Evolutionary conservation across 2,888 invertebrate genomes (phyloP).

Genomic region (Syritta pipiens): DNA sequence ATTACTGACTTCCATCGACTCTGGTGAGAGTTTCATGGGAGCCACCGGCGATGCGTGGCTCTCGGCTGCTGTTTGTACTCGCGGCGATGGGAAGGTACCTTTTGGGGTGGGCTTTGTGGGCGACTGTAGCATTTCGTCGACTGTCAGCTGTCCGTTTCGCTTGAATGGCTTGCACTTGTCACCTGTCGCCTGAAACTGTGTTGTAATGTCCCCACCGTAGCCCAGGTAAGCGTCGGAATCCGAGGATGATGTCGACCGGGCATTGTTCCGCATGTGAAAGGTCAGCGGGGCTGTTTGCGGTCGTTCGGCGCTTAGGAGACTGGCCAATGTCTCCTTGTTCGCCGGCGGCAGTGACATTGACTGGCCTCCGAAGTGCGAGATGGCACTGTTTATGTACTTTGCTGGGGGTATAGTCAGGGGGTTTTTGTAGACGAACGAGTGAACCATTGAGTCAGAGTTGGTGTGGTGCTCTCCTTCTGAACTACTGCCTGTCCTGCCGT

Average conservation of each 20-base stretch:
- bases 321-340: slow-evolving; percentile 44
- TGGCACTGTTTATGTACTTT: slow-evolving; percentile 53
- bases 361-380: slow-evolving; percentile 43
- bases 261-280: slow-evolving; percentile 52
- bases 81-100: slow-evolving; percentile 17
- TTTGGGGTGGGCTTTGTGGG: slow-evolving; percentile 25
- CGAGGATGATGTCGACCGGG: slow-evolving; percentile 15
- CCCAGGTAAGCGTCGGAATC: slow-evolving; percentile 28
- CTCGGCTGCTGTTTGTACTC: slow-evolving; percentile 17
- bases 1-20: slow-evolving; percentile 29
- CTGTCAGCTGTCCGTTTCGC: slow-evolving; percentile 47
- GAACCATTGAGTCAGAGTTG: slow-evolving; percentile 65
- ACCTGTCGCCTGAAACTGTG: neutral
- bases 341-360: slow-evolving; percentile 44
- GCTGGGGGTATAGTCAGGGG: slow-evolving; percentile 76
- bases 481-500: slow-evolving; percentile 44
- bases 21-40: slow-evolving; percentile 23
- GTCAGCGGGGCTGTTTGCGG: slow-evolving; percentile 62
- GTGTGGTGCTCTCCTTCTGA: slow-evolving; percentile 66
- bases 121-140: slow-evolving; percentile 36
- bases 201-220: neutral
- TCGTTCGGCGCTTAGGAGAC: slow-evolving; percentile 45
- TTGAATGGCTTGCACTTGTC: slow-evolving; percentile 20
- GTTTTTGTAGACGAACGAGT: slow-evolving; percentile 77
- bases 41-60: neutral